A percentile compares a stretch with the other conserved stretches of the same genome.
Evolutionary conservation across 2,797 vertebrate genomes (phyloP).

Genomic region (Pogoniulus pusillus): DNA sequence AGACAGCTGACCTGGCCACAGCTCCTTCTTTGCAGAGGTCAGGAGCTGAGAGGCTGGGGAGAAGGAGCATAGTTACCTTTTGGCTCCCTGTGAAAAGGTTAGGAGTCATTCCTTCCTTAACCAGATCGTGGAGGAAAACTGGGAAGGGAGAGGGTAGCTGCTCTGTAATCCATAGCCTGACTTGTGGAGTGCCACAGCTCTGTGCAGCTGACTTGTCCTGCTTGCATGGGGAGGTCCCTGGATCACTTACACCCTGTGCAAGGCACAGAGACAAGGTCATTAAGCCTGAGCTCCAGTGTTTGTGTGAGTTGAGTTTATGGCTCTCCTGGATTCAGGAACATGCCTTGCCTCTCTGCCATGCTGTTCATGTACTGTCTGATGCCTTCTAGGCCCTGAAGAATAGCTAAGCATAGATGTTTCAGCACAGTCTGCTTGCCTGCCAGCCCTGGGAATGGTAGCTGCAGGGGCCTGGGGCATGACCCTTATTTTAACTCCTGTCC

Average conservation of each 20-base stretch:
- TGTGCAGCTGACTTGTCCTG: neutral
- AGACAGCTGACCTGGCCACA: neutral
- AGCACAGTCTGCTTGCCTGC: neutral
- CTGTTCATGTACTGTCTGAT: neutral
- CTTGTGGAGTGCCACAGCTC: neutral
- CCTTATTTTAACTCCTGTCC: neutral
- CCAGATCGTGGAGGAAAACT: neutral
- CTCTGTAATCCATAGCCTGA: neutral
- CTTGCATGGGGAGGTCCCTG: neutral
- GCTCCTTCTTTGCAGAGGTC: neutral
- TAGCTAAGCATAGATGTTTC: neutral
- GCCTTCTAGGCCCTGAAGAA: neutral
- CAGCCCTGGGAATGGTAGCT: neutral
- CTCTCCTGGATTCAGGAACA: neutral
- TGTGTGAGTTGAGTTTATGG: neutral
- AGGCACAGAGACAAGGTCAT: neutral
- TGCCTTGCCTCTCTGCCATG: neutral
- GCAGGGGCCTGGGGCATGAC: neutral
- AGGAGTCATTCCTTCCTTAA: neutral
- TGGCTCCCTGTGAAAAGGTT: neutral
- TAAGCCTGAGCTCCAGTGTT: neutral
- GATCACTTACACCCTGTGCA: rapidly evolving
- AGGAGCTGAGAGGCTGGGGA: neutral
- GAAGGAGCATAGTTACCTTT: neutral
- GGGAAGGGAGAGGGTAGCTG: neutral